phyloP scores from a whole-genome alignment of 2,113 vertebrate genomes.

The Sphaerodactylus townsendi region DNA sequence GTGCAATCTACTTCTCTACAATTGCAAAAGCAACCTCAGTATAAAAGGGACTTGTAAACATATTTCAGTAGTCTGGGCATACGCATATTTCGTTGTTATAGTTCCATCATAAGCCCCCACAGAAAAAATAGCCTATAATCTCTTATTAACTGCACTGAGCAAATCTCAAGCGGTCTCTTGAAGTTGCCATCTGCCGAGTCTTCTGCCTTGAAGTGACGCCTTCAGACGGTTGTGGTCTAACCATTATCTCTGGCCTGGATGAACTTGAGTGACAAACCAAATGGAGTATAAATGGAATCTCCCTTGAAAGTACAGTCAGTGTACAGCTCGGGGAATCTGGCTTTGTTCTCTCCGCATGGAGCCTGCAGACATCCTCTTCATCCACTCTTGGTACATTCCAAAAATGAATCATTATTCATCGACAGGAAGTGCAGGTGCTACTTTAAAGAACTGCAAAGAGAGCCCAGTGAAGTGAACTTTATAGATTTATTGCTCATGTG shows the following conservation, averaged over 20 bases:
- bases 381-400: slow-evolving; percentile 48
- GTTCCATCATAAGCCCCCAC: slow-evolving; percentile 44
- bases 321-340: slow-evolving; percentile 55
- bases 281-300: slow-evolving; percentile 63
- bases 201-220: slow-evolving; percentile 63
- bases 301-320: slow-evolving; percentile 47
- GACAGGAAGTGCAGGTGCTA: slow-evolving; percentile 65
- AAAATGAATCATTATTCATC: slow-evolving; percentile 49
- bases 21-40: background rate
- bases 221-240: slow-evolving; percentile 70
- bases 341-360: slow-evolving; percentile 59
- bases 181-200: slow-evolving; percentile 56
- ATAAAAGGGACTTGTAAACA: slow-evolving; percentile 12
- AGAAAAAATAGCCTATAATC: slow-evolving; percentile 67
- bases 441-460: slow-evolving; percentile 63
- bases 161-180: slow-evolving; percentile 70
- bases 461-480: slow-evolving; percentile 59
- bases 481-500: slow-evolving; percentile 61
- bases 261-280: slow-evolving; percentile 69
- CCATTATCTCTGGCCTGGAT: slow-evolving; percentile 63
- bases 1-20: background rate
- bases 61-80: slow-evolving; percentile 40
- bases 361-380: slow-evolving; percentile 58
- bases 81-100: slow-evolving; percentile 58
- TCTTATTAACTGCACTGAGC: slow-evolving; percentile 68